Conservation (phyloP, 2,888 invertebrate genomes). For the Protophormia terraenovae region DNA sequence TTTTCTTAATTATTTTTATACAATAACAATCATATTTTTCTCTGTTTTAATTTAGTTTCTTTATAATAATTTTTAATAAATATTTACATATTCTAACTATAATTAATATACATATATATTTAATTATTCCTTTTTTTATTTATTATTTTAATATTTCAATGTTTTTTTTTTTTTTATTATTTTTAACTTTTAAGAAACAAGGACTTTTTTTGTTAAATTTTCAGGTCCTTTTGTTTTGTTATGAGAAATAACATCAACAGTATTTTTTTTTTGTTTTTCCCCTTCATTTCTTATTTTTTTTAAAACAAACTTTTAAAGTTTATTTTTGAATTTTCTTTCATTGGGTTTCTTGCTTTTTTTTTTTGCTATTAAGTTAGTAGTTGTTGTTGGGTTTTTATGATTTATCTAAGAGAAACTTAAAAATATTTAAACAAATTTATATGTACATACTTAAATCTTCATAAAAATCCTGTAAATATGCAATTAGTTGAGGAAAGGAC, state of each 20-base stretch:
- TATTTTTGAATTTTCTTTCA: neutral
- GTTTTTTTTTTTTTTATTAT: neutral
- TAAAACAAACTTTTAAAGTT: slow-evolving; percentile 41
- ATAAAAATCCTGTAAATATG: slow-evolving; percentile 86
- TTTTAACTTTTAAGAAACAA: slow-evolving; percentile 37
- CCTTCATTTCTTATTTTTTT: slow-evolving; percentile 3
- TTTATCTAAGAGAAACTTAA: neutral
- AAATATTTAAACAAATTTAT: slow-evolving; percentile 74
- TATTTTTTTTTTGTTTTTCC: neutral
- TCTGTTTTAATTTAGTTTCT: neutral
- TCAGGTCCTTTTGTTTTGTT: slow-evolving; percentile 38
- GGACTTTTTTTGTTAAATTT: slow-evolving; percentile 31
- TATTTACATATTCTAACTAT: slow-evolving; percentile 64
- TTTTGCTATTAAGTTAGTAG: neutral
- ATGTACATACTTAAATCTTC: slow-evolving; percentile 86
- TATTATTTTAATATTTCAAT: neutral
- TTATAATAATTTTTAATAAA: slow-evolving; percentile 43
- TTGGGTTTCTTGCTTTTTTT: neutral
- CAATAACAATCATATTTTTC: slow-evolving; percentile 48
- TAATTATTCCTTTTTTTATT: neutral
- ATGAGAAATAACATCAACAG: neutral
- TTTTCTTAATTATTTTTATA: slow-evolving; percentile 47
- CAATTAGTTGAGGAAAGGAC: slow-evolving; percentile 85
- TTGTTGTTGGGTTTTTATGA: slow-evolving; percentile 15
- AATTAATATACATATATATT: slow-evolving; percentile 1